Base-by-base conservation (phyloP, 2,113 vertebrate species). In the Galeopterus variegatus region DNA sequence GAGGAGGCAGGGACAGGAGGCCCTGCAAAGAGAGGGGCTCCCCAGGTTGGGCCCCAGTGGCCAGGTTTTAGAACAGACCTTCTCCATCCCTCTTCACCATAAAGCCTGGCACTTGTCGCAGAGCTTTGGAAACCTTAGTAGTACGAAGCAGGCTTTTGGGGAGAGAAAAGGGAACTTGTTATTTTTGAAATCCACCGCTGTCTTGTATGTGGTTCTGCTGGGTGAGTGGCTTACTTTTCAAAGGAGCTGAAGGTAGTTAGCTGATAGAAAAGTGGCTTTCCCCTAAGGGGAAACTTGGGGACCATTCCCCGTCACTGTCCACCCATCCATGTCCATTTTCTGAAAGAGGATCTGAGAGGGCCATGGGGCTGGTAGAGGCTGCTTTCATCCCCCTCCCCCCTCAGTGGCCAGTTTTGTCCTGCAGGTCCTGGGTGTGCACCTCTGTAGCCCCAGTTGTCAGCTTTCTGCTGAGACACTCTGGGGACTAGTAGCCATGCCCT, bases 191-290 rank as follows among this genome's bases (percentile, higher is more conserved):
- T 31, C 17, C 9, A 54, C 65, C 17, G 83, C 52, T 64, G 7
- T 72, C 45, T 90, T 67, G 11, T 23, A 1, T 60, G 19, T 56
- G 56, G 48, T 60, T 96, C 73, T 96, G 45, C 36, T 56, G 77
- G 69, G 31, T 33, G 13, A 73, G 62, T 70, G n/a, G 8, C 41
- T 83, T 69, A 10, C 41, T 95, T 87, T 96, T 88, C 21, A 88
- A 92, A 94, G 70, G 73, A 45, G 52, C 48, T 89, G 50, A 75
- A 94, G 73, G 62, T 33, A 48, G 18, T 77, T 69, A 85, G 48
- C 56, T 72, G 28, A 33, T 70, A 50, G 64, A 94, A 33, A 81
- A 1, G 45, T 48, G 21, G 18, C 19, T 64, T 93, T 72, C 14
- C 56, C 48, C 65, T 17, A 13, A 94, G 56, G 70, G 54, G 23